These are phyloP conservation scores for Ceyx melanurus DNA, from an alignment of 2,113 vertebrate genomes.

Conservation along the genomic window DNA sequence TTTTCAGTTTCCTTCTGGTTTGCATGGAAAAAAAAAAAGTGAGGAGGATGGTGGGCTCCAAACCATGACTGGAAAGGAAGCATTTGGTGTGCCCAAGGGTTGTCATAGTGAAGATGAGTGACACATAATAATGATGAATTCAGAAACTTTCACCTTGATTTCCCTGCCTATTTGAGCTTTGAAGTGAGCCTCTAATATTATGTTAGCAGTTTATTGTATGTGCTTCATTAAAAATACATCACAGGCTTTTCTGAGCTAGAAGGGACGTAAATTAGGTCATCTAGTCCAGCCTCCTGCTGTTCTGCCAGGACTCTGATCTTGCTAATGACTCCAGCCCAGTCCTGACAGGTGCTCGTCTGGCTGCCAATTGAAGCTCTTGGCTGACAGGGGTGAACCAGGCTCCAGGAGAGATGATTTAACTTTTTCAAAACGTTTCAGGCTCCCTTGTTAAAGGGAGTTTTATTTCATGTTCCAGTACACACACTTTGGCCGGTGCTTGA, in stretches of 20 bases:
- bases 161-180: conserved; percentile 37
- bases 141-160: conserved; percentile 54
- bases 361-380: not conserved
- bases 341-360: conserved; percentile 28
- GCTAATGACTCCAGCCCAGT: conserved; percentile 50
- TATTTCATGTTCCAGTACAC: not conserved
- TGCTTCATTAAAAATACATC: conserved; percentile 71
- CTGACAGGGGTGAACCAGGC: not conserved
- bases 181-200: conserved; percentile 52
- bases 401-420: not conserved
- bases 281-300: conserved; percentile 27
- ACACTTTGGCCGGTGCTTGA: fast-evolving
- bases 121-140: conserved; percentile 34
- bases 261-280: conserved; percentile 66
- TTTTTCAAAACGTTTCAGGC: not conserved
- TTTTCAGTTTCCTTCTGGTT: not conserved
- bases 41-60: not conserved
- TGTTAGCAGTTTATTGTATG: conserved; percentile 61
- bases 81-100: not conserved
- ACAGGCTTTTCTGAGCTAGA: conserved; percentile 41
- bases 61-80: not conserved
- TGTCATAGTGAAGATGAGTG: conserved; percentile 43
- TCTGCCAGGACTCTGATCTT: conserved; percentile 48
- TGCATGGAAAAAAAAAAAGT: not conserved
- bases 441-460: not conserved